Base-by-base conservation (phyloP, 2,888 invertebrate genomes). In the Polyploca ridens region DNA sequence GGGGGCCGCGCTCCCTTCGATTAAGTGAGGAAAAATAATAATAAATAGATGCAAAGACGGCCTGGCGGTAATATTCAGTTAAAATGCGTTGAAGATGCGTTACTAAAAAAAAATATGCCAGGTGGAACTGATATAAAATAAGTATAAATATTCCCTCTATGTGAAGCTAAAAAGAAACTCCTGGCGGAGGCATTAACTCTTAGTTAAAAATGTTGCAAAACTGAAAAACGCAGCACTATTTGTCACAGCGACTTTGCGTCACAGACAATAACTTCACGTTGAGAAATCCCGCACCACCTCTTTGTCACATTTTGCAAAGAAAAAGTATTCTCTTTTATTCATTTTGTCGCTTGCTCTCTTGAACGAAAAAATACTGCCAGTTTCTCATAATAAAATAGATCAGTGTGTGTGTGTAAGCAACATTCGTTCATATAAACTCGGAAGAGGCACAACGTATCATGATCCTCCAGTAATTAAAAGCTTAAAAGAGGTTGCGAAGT, bases 291-390 rank as follows among this genome's bases (percentile, higher is more conserved):
- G 85, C 85, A 85, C 86, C 87, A 83, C 83, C 88, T 87, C 88
- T 89, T 90, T 91, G 88, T 91, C 87, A 90, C 86, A 88, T 90
- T 91, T 90, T 84, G 83, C 84, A 75, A 86, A 88, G 90, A 86
- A 90, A 90, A 90, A 87, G 84, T 85, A 80, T 79, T 81, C 79
- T 75, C 72, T 78, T 83, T 87, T 87, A 85, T 90, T 89, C 85
- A 85, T 89, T 90, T 88, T 83, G 83, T 81, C 82, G 76, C 75
- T 81, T 84, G 78, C 81, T 61, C 61, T 78, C 75, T 78, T 78
- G 61, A 44, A 61, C 61, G 61, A 61, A 61, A 60, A 60, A 61
- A 61, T 61, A 61, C 27, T 61, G 41, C 41, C 72, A 70, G 68
- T 72, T 69, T 60, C 63, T 67, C 66, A 66, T 69, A 68, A 65